Conservation (phyloP, 2,113 vertebrate genomes). For the Microcebus jonahi region DNA sequence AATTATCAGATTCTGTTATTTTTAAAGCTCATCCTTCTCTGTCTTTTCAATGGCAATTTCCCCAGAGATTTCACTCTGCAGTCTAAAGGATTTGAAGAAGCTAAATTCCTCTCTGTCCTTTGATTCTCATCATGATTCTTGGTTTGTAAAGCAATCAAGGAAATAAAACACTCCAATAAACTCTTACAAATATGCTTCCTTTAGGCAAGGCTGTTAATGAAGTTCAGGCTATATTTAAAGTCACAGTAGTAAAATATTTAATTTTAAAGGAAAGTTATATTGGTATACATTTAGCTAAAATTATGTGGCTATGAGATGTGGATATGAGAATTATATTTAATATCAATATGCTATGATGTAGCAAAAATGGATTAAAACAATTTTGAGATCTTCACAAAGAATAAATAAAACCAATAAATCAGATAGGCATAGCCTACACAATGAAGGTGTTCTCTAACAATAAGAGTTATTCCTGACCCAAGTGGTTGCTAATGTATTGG, state of each 20-base stretch:
- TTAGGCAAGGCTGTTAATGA: conserved; percentile 43
- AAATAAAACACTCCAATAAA: not conserved
- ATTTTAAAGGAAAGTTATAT: conserved; percentile 40
- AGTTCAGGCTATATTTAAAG: conserved; percentile 48
- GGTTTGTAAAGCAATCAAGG: conserved; percentile 23
- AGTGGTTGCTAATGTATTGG: not conserved
- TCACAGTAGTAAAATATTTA: not conserved
- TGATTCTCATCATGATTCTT: conserved; percentile 50
- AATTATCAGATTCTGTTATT: conserved; percentile 58
- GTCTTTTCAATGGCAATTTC: not conserved
- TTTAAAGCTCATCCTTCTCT: conserved; percentile 36
- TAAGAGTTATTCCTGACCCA: not conserved
- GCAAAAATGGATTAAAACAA: not conserved
- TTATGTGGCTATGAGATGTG: not conserved
- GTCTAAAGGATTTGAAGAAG: conserved; percentile 8
- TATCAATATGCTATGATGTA: not conserved
- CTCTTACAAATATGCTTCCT: not conserved
- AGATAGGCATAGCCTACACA: not conserved
- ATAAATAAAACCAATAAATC: not conserved
- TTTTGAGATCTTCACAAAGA: not conserved
- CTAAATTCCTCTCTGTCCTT: not conserved
- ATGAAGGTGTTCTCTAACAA: not conserved
- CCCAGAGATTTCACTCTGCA: not conserved
- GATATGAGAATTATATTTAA: not conserved
- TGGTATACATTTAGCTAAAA: conserved; percentile 45